Evolutionary conservation across 2,888 invertebrate species (phyloP), one percentile per base, ranked within the genome.

Genomic region (Incurvaria masculella): DNA sequence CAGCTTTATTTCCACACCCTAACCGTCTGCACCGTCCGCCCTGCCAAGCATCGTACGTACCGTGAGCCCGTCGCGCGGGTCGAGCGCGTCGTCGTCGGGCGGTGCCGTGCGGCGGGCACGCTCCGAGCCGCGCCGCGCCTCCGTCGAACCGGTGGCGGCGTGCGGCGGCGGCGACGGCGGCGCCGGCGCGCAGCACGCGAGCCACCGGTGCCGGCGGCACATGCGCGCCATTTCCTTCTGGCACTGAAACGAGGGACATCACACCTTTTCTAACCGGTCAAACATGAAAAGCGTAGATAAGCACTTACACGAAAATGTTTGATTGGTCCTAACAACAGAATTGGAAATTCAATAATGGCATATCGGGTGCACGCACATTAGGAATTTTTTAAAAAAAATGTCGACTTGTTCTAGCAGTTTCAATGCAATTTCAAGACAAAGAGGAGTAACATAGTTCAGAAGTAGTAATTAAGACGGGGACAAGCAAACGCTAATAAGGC

Each of bases 211-310:
- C 0, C 78, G 69, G 0, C 74, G 67, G 2, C 69, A 68, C 23
- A 78, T 57, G 2, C 75, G 68, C 0, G 68, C 72, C 56, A 71
- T 71, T 51, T 76, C 74, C 47, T 75, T 78, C 43, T 76, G 79
- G 66, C 79, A 79, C 79, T 79, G 61, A 14, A 45, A 42, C 11
- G 14, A 17, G 19, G 14, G 19, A 27, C 14, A n/a, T n/a, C n/a
- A n/a, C n/a, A n/a, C 10, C 10, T 10, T 14, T 14, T 11, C 14
- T 14, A 27, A 27, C 33, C 33, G 33, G 14, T 27, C 14, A 27
- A 10, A 11, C 33, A 27, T 27, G 33, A 27, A 10, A 11, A 27
- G 10, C 14, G 33, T 10, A 10, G 33, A 10, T 11, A 27, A 11
- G 33, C 14, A 10, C 33, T 27, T 14, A 11, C 33, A 10, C 33